phyloP scores from a whole-genome alignment of 2,888 invertebrate genomes.

The Erebia palarica region DNA sequence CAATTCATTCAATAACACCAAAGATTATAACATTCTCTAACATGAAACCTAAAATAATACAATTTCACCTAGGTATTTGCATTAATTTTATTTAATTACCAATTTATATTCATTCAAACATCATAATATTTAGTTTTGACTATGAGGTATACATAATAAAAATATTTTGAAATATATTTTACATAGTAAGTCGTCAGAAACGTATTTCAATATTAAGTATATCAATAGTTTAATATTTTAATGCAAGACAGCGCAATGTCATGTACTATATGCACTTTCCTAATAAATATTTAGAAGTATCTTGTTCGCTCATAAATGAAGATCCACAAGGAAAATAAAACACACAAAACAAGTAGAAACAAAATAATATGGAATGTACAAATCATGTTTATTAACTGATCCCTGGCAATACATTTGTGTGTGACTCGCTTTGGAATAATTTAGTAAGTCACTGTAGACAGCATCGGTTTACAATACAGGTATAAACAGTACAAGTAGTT shows the following conservation, averaged over 20 bases:
- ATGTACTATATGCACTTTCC: constrained; percentile 63
- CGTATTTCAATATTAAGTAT: constrained; percentile 54
- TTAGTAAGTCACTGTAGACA: constrained; percentile 57
- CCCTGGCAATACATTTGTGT: constrained; percentile 83
- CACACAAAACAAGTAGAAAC: constrained; percentile 81
- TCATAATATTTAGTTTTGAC: constrained; percentile 63
- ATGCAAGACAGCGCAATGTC: constrained; percentile 66
- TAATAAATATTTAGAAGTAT: constrained; percentile 47
- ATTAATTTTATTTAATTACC: constrained; percentile 69
- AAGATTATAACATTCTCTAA: constrained; percentile 84
- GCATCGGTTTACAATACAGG: constrained; percentile 52
- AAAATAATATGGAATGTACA: constrained; percentile 91
- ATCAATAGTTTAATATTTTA: constrained; percentile 55
- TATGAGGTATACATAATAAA: constrained; percentile 81
- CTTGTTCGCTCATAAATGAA: constrained; percentile 58
- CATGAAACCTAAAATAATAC: constrained; percentile 82
- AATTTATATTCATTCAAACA: constrained; percentile 82
- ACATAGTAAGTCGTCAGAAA: constrained; percentile 75
- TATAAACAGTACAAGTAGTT: constrained; percentile 52
- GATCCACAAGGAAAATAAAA: constrained; percentile 76
- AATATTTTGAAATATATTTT: constrained; percentile 72
- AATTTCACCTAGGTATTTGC: constrained; percentile 70
- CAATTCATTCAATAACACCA: constrained; percentile 84
- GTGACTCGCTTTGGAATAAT: constrained; percentile 67
- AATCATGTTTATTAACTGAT: constrained; percentile 88